Base-by-base conservation (phyloP, 2,113 vertebrate genomes). In the Tychaedon coryphoeus region DNA sequence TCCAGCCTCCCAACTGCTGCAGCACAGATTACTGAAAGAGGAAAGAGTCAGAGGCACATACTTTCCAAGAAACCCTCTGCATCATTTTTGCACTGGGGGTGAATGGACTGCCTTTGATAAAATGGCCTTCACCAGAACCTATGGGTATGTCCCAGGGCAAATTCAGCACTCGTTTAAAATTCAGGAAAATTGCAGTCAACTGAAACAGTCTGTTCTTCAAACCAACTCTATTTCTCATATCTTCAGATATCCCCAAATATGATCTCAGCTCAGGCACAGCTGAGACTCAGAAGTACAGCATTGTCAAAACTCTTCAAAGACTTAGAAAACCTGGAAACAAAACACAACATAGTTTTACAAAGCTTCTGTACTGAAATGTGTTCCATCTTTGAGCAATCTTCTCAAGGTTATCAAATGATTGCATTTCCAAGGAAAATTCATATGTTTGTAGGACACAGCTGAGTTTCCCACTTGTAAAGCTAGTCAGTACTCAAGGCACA, bases 1-100 rank as follows among this genome's bases (percentile, higher is more conserved):
- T 92, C 53, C 61, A 71, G 47, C 64, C 58, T 95, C 88, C 80
- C 95, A 94, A 96, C 91, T 87, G 95, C 65, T 88, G 36, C 60
- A 82, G 75, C 78, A 93, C 80, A 93, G 94, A 83, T 95, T 96
- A 96, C 60, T 8, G 3, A 51, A 57, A 79, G 24, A 50, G 4
- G 24, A 87, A 89, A 64, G 45, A 82, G 16, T 50, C 6, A 4
- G n/a, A 88, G 76, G 83, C 81, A 90, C 77, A 62, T 16, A 87
- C 64, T 87, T 94, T 51, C 60, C 66, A 74, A 72, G 45, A 89
- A 96, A 81, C 34, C 36, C 64, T 73, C 14, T 81, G 42, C 71
- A 48, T n/a, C 33, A 34, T 36, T 86, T 93, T 91, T 91, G 67
- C 38, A 58, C 34, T 36, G 12, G 15, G 28, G 14, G 9, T n/a